These are phyloP conservation scores for Oryzias curvinotus DNA, from an alignment of 2,113 vertebrate species.

Conservation along the genomic window DNA sequence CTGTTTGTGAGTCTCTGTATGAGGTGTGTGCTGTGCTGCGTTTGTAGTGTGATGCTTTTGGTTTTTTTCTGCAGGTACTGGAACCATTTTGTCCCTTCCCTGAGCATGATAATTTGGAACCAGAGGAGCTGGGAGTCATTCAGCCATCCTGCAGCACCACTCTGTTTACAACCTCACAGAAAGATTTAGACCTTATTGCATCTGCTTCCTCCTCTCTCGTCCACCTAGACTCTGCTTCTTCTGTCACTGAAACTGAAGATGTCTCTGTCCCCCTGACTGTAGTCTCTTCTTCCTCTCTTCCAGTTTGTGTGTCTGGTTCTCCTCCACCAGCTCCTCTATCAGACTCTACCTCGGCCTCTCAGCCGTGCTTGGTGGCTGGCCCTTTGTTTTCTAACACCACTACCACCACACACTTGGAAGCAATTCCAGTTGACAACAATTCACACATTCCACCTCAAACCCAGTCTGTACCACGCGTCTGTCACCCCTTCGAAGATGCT, in stretches of 20 bases:
- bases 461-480: constrained; percentile 10
- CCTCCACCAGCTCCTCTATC: constrained; percentile 34
- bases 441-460: constrained; percentile 31
- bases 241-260: constrained; percentile 24
- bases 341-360: constrained; percentile 16
- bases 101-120: constrained; percentile 62
- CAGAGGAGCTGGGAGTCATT: constrained; percentile 52
- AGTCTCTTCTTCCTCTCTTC: constrained; percentile 28
- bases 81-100: constrained; percentile 70
- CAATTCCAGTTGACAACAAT: constrained; percentile 29
- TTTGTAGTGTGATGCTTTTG: constrained; percentile 60
- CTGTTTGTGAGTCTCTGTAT: constrained; percentile 2
- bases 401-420: constrained; percentile 9
- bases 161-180: constrained; percentile 39
- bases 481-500: constrained; percentile 11
- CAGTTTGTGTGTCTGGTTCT: constrained; percentile 31
- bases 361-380: constrained; percentile 19
- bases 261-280: constrained; percentile 10
- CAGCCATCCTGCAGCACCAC: constrained; percentile 33
- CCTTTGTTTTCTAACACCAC: constrained; percentile 18
- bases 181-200: constrained; percentile 33
- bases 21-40: constrained; percentile 17
- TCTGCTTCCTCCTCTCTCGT: constrained; percentile 30
- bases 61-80: constrained; percentile 79
- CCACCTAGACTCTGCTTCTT: constrained; percentile 5